Evolutionary conservation across 2,113 vertebrate species (phyloP).

Genomic region (Rhodinocichla rosea): DNA sequence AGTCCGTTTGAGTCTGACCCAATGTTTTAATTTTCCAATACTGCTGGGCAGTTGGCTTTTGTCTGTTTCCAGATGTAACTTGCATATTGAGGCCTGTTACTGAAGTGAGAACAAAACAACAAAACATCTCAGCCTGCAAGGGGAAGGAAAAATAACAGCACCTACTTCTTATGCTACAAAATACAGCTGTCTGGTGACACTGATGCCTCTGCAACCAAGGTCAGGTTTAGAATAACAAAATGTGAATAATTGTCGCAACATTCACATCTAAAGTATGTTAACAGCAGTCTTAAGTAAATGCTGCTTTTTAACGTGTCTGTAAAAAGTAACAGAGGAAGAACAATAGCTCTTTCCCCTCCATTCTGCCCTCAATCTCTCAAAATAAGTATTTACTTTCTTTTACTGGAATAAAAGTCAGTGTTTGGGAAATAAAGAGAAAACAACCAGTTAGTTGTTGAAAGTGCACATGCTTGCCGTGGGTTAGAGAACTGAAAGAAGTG

Average conservation of each 20-base stretch:
- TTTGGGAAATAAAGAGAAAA: not conserved
- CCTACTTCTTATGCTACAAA: not conserved
- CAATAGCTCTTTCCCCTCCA: not conserved
- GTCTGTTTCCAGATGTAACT: constrained; percentile 69
- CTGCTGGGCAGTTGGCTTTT: constrained; percentile 67
- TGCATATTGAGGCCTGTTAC: constrained; percentile 40
- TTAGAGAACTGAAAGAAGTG: not conserved
- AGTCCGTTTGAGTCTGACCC: constrained; percentile 62
- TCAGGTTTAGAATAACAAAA: not conserved
- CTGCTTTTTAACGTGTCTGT: not conserved
- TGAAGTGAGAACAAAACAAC: constrained; percentile 59
- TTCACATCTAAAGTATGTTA: not conserved
- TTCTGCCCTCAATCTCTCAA: not conserved
- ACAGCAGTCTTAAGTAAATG: not conserved
- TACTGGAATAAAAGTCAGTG: not conserved
- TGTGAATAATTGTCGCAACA: not conserved
- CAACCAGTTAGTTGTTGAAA: not conserved
- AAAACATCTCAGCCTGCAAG: constrained; percentile 6
- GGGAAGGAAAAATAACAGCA: not conserved
- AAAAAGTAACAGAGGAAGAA: not conserved
- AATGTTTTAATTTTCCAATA: constrained; percentile 65
- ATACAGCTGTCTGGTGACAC: not conserved
- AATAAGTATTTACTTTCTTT: not conserved
- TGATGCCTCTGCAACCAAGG: not conserved
- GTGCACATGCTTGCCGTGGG: not conserved